Percentiles rank a stretch among this genome's conserved stretches.
Conservation (phyloP, 2,888 invertebrate genomes). For the Notodonta ziczac region DNA sequence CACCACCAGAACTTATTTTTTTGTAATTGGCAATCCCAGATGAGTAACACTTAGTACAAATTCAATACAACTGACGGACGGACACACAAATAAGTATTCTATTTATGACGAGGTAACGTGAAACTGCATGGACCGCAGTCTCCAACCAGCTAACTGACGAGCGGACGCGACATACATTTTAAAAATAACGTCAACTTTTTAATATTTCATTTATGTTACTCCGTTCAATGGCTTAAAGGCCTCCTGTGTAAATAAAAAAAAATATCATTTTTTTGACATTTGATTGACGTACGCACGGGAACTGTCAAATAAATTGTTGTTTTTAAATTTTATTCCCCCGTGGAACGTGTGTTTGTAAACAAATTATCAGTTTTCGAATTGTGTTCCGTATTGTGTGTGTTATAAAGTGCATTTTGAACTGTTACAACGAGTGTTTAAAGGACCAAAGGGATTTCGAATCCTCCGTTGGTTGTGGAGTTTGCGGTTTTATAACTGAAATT, state of each 20-base stretch:
- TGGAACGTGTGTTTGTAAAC: not conserved
- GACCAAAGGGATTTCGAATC: not conserved
- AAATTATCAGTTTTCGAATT: not conserved
- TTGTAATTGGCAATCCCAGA: too few relatives aligned
- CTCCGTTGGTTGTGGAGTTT: not conserved
- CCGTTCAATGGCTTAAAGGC: not conserved
- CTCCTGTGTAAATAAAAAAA: not conserved
- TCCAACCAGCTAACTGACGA: constrained; percentile 45
- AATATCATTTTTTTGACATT: constrained; percentile 4
- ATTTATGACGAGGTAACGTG: constrained; percentile 62
- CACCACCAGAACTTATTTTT: too few relatives aligned
- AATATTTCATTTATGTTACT: constrained; percentile 21
- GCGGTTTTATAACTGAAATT: not conserved
- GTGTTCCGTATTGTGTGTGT: not conserved
- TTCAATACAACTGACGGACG: too few relatives aligned
- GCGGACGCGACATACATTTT: constrained; percentile 49
- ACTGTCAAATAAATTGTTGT: constrained; percentile 13
- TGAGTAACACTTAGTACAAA: too few relatives aligned
- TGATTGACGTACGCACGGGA: constrained; percentile 2
- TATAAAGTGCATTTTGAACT: not conserved
- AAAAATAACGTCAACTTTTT: constrained; percentile 25
- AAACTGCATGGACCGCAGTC: constrained; percentile 51
- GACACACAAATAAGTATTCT: constrained; percentile 57
- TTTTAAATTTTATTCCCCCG: not conserved
- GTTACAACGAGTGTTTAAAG: not conserved